phyloP scores from a whole-genome alignment of 2,888 invertebrate genomes.

The Melanostoma scalare region DNA sequence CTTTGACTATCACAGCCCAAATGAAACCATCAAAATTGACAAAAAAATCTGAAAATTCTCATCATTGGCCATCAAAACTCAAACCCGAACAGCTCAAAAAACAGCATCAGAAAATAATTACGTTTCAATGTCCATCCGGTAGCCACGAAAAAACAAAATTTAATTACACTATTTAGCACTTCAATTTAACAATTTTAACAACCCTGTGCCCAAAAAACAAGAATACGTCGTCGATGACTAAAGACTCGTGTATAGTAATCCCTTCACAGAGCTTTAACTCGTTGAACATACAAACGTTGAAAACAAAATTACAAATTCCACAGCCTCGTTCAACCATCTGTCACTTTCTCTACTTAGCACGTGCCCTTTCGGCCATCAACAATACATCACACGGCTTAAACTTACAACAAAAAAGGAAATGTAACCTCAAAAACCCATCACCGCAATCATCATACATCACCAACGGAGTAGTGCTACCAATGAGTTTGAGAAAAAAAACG shows the following conservation, averaged over 20 bases:
- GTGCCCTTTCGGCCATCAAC: constrained; percentile 66
- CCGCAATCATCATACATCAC: constrained; percentile 51
- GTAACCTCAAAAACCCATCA: constrained; percentile 63
- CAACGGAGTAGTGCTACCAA: constrained; percentile 33
- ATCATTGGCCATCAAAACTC: too few species aligned
- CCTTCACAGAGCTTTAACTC: constrained; percentile 14
- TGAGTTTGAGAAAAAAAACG: constrained; percentile 5
- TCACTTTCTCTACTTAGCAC: constrained; percentile 73
- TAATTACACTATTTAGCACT: constrained; percentile 34
- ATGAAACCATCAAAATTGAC: too few species aligned
- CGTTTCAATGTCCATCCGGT: constrained; percentile 23
- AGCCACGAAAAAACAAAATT: constrained; percentile 18
- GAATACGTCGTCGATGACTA: constrained; percentile 47
- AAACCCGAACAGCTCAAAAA: too few species aligned
- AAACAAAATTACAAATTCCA: constrained; percentile 38
- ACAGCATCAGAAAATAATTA: constrained; percentile 27
- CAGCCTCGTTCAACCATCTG: constrained; percentile 67
- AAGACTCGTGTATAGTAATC: constrained; percentile 44
- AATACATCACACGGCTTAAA: constrained; percentile 45
- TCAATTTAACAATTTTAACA: constrained; percentile 28
- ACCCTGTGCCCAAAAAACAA: constrained; percentile 50
- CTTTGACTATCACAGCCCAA: too few species aligned
- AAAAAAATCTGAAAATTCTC: too few species aligned
- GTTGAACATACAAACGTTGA: constrained; percentile 2
- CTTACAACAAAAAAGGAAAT: constrained; percentile 14